phyloP scores from a whole-genome alignment of 2,888 invertebrate genomes.

The Polylopha cassiicola region DNA sequence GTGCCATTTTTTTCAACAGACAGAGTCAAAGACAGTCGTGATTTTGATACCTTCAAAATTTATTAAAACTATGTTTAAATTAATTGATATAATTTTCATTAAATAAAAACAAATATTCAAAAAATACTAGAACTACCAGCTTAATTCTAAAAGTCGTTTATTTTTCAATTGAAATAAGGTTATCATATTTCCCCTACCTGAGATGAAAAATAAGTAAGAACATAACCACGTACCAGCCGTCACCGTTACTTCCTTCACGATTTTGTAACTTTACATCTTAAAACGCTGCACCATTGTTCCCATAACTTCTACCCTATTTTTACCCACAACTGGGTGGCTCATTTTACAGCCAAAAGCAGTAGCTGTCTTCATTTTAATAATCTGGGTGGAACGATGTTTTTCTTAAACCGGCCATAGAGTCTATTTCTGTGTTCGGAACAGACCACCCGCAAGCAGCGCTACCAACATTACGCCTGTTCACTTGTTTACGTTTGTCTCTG shows the following conservation, averaged over 20 bases:
- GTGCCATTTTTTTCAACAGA: too few relatives aligned
- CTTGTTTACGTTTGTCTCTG: slow-evolving; percentile 28
- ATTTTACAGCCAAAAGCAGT: slow-evolving; percentile 60
- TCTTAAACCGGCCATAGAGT: slow-evolving; percentile 58
- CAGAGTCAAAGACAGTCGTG: too few relatives aligned
- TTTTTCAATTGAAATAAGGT: too few relatives aligned
- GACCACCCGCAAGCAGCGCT: slow-evolving; percentile 66
- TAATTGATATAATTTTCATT: too few relatives aligned
- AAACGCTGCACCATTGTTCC: slow-evolving; percentile 28
- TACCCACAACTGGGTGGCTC: slow-evolving; percentile 64
- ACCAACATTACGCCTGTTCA: slow-evolving; percentile 27
- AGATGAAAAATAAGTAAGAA: too few relatives aligned
- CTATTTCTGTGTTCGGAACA: slow-evolving; percentile 58
- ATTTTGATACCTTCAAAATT: too few relatives aligned
- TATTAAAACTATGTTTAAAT: too few relatives aligned
- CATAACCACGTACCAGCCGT: neutral
- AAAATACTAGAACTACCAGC: too few relatives aligned
- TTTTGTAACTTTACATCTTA: neutral
- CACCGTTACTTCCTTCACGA: neutral
- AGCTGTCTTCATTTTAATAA: slow-evolving; percentile 71
- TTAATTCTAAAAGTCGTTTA: too few relatives aligned
- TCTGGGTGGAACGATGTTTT: slow-evolving; percentile 69
- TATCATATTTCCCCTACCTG: too few relatives aligned
- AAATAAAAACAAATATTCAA: too few relatives aligned
- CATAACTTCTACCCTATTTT: slow-evolving; percentile 48